Evolutionary conservation across 2,888 invertebrate species (phyloP).

Genomic region (Tuberolachnus salignus): DNA sequence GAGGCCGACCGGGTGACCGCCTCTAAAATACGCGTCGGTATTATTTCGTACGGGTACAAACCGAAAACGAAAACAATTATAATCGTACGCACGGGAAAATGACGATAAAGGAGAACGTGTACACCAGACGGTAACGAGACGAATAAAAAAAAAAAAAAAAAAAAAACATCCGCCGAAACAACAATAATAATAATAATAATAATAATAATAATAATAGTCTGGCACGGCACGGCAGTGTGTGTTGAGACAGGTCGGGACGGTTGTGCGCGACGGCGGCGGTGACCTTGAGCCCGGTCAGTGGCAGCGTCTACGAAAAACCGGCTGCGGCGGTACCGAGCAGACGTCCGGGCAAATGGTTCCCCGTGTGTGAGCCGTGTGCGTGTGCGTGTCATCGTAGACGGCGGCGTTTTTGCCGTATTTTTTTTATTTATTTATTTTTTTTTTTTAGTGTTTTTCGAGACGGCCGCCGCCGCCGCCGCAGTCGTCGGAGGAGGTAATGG

Average conservation of each 20-base stretch:
- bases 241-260: constrained; percentile 56
- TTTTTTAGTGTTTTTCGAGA: constrained; percentile 4
- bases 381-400: constrained; percentile 48
- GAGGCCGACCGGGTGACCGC: constrained; percentile 22
- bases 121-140: constrained; percentile 43
- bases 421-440: constrained; percentile 2
- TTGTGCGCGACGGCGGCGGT: constrained; percentile 25
- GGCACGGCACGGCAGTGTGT: constrained; percentile 46
- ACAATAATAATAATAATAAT: constrained; percentile 7
- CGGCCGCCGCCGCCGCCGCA: neutral
- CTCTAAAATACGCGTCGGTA: neutral
- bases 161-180: constrained; percentile 31
- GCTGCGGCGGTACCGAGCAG: constrained; percentile 27
- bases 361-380: neutral
- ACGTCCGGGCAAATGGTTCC: constrained; percentile 52
- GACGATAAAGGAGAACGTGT: constrained; percentile 8
- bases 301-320: constrained; percentile 56
- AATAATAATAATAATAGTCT: constrained; percentile 40
- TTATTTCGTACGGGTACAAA: neutral
- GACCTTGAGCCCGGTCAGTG: constrained; percentile 56
- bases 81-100: constrained; percentile 4
- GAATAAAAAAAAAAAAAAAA: neutral
- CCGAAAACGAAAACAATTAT: neutral
- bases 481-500: neutral
- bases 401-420: constrained; percentile 19